Conservation (phyloP, 2,888 invertebrate genomes). For the Harpalus rufipes region DNA sequence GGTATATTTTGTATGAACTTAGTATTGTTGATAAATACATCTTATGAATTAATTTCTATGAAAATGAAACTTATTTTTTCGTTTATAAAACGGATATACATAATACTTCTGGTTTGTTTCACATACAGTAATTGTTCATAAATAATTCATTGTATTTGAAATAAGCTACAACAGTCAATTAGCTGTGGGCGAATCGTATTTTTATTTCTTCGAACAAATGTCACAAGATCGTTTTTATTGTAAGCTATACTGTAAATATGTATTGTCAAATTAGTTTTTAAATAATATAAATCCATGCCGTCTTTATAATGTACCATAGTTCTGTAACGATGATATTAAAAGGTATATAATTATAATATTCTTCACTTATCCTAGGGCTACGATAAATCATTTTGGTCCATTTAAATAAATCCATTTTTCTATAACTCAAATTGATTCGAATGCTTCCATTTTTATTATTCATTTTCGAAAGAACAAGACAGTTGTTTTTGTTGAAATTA, state of each 20-base stretch:
- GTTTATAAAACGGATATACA: constrained; percentile 46
- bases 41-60: constrained; percentile 5
- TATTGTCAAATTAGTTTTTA: constrained; percentile 52
- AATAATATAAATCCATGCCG: constrained; percentile 50
- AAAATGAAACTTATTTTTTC: constrained; percentile 30
- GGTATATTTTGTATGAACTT: not conserved
- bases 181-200: constrained; percentile 26
- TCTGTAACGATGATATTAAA: constrained; percentile 59
- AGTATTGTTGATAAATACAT: not conserved
- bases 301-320: constrained; percentile 57
- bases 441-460: constrained; percentile 48
- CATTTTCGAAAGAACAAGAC: constrained; percentile 34
- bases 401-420: constrained; percentile 33
- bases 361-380: constrained; percentile 35
- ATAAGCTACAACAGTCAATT: constrained; percentile 20
- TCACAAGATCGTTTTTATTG: constrained; percentile 29
- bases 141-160: constrained; percentile 3
- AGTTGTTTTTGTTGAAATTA: constrained; percentile 56
- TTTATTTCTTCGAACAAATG: constrained; percentile 35
- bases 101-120: constrained; percentile 10
- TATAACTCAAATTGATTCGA: constrained; percentile 6
- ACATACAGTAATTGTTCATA: constrained; percentile 16
- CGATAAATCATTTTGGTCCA: not conserved
- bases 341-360: constrained; percentile 35
- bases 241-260: constrained; percentile 58